A percentile compares a stretch with the other conserved stretches of the same genome.
Evolutionary conservation across 2,888 invertebrate genomes (phyloP).

Genomic region (Argyresthia goedartella): DNA sequence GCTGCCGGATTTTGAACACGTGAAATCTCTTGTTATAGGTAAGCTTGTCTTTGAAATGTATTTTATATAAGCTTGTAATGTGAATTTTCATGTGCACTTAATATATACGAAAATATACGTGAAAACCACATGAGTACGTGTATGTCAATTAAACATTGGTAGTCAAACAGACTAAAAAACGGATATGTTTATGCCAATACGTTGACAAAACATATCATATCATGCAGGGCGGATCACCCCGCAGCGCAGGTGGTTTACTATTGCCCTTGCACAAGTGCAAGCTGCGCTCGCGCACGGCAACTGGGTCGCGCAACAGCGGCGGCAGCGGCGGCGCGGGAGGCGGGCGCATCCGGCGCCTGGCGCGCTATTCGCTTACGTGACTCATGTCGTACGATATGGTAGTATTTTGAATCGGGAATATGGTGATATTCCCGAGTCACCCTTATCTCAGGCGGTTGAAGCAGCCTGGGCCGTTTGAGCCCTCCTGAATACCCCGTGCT

Average conservation of each 20-base stretch:
- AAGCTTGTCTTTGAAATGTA: too few species aligned
- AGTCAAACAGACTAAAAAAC: neutral
- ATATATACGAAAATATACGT: too few species aligned
- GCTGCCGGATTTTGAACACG: too few species aligned
- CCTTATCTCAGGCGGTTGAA: neutral
- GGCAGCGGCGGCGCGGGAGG: slow-evolving; percentile 10
- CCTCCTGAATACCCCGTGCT: neutral
- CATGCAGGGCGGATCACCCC: too few species aligned
- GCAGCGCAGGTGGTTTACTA: neutral
- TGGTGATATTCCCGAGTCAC: neutral
- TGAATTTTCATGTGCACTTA: too few species aligned
- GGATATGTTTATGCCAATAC: neutral
- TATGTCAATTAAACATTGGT: too few species aligned
- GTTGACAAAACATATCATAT: too few species aligned
- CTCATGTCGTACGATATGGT: neutral
- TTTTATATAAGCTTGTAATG: too few species aligned
- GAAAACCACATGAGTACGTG: too few species aligned
- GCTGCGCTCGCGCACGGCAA: slow-evolving; percentile 15
- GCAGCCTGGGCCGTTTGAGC: neutral
- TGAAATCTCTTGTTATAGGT: too few species aligned
- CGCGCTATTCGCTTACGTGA: neutral
- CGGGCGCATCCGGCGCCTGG: slow-evolving; percentile 49
- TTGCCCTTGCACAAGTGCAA: slow-evolving; percentile 7
- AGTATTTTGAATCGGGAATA: neutral
- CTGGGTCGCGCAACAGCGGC: slow-evolving; percentile 14